Base-by-base conservation (phyloP, 1,140 invertebrate genomes). In the Habropoda laboriosa region DNA sequence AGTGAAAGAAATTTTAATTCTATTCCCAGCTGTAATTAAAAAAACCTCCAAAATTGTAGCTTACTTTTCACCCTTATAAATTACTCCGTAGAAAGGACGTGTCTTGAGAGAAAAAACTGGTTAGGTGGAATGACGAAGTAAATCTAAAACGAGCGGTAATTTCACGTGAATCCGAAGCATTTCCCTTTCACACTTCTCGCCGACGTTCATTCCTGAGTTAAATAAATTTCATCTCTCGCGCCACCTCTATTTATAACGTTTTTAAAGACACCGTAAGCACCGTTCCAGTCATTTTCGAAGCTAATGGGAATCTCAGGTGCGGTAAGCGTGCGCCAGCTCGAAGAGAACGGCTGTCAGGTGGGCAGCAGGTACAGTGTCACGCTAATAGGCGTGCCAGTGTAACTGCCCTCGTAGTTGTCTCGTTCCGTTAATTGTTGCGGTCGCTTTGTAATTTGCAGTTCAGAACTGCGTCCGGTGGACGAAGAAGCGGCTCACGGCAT, bases 341-440 rank as follows among this genome's bases (percentile, higher is more conserved):
- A 55, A 13, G 61, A 24, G 47, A 66, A 42, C 24, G 38, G 57
- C 45, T 61, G 53, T 21, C 55, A 73, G 71, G 7, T 55, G 38
- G 49, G 10, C 38, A 21, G 2, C 51, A 45, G 73, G 38, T 67
- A 53, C 49, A 27, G 21, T 16, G 71, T 38, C 71, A 10, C 3
- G 63, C 51, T 67, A 67, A 67, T 67, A 76, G 63, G 49, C 63
- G 21, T 18, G 49, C 13, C 38, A 16, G 24, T 45, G 38, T 24
- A 55, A 76, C 73, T 47, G n/a, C 8, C 24, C 49, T n/a, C 32
- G 66, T 38, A 40, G 66, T 49, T 51, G 66, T 61, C 67, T 45
- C 18, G 66, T 60, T 49, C 42, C 32, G 75, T 71, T 78, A 78
- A 78, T 78, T 32, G 55, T 78, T 27, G 75, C 45, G 55, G 66